phyloP scores from a whole-genome alignment of 2,797 vertebrate species.

The Pangasius mekongensis region DNA sequence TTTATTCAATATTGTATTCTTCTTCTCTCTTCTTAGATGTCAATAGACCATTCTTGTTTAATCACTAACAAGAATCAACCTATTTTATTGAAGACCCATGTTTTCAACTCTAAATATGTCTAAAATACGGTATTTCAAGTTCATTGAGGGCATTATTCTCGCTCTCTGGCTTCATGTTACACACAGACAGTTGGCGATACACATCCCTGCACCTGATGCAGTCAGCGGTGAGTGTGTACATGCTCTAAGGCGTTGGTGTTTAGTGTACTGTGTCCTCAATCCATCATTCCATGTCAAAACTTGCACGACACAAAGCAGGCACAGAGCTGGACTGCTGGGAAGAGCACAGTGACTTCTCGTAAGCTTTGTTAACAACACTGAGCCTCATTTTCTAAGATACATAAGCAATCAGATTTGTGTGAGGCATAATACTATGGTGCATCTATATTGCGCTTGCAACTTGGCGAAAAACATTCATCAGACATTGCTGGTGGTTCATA shows the following conservation, averaged over 20 bases:
- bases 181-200: neutral
- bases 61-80: neutral
- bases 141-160: neutral
- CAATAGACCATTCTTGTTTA: neutral
- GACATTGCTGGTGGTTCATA: conserved; percentile 53
- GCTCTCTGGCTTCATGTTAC: conserved; percentile 23
- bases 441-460: conserved; percentile 45
- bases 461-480: conserved; percentile 43
- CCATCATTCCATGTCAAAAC: conserved; percentile 15
- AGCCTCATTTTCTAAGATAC: neutral
- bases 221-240: conserved; percentile 18
- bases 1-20: neutral
- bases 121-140: neutral
- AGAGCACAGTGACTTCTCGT: neutral
- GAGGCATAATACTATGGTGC: conserved; percentile 5
- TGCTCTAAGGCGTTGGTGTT: conserved; percentile 1
- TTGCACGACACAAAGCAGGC: conserved; percentile 12
- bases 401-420: neutral
- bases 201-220: conserved; percentile 15
- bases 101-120: neutral
- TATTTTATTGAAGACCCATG: neutral
- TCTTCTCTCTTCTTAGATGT: neutral
- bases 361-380: neutral
- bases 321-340: conserved; percentile 1
- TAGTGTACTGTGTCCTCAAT: conserved; percentile 25